Base-by-base conservation (phyloP, 2,797 vertebrate genomes). In the Oreochromis grahami region DNA sequence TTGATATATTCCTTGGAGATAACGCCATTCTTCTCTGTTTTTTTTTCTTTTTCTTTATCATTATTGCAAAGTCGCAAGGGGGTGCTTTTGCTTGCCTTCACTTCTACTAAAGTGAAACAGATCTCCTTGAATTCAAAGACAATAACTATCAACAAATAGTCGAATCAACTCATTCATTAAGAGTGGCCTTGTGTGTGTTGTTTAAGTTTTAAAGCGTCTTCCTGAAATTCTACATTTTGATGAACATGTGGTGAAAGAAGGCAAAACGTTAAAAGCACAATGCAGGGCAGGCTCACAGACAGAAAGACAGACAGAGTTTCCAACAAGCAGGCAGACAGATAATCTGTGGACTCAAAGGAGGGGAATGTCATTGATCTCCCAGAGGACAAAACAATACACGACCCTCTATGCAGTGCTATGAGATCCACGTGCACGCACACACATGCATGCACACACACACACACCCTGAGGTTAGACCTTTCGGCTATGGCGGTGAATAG, bases 341-440 rank as follows among this genome's bases (percentile, higher is more conserved):
- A 94, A 93, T 93, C 91, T 93, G 92, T 79, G 53, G 83, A 84
- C 91, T 94, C 85, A 94, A 94, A 94, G 88, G 87, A 93, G 48
- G 91, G 84, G 92, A 95, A 94, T 94, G 93, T 92, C 91, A 94
- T 95, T 95, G 94, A 95, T 94, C 92, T 95, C 85, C 78, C 79
- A 85, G 84, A 92, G 93, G 90, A 94, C 93, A 95, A 95, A 90
- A 91, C 89, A 81, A 88, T 88, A 80, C 89, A 72, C 52, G 78
- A 88, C 80, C 81, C 88, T 91, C 83, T 88, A 84, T 85, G 88
- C 79, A 87, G 63, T 83, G 86, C 87, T 90, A 88, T 72, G 24
- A 72, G 68, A 72, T 45, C 24, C 15, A 48, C 41, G 32, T 3
- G 26, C 52, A 56, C 5, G n/a, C 21, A 86, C 82, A 86, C 55